Evolutionary conservation across 2,797 vertebrate genomes (phyloP), one percentile per base, ranked within the genome.

Genomic region (Gallinago solitaria): DNA sequence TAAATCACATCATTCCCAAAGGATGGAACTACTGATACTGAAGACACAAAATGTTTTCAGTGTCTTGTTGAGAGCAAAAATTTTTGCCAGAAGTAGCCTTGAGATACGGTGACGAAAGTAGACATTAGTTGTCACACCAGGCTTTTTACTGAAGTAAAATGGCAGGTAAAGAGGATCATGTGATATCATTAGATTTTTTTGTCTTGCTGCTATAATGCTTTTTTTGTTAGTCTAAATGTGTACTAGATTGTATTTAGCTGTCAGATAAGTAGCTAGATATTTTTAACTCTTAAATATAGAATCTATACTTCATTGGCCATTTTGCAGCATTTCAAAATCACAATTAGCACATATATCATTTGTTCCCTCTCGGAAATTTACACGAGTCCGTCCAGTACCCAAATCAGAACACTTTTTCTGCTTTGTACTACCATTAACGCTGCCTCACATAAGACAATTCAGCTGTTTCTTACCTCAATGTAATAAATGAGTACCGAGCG

Each of bases 101-200:
- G 43, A 71, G 27, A 47, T 10, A 25, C 3, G 5, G 5, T 51
- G 8, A 12, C 60, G 45, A 73, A 88, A 61, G 24, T 17, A 64
- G 17, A 27, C 28, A 60, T 57, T 48, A 5, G 4, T 24, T 79
- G 54, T 83, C 0, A 0, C 47, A 60, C 12, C 41, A 47, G 27
- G n/a, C 35, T 45, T 78, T 91, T 85, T 39, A 45, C 47, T 81
- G 17, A 51, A 81, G 12, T 28, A 35, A 68, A 64, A 37, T 47
- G 13, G 6, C 16, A 73, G 61, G 37, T 63, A 8, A 78, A 56
- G 35, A 54, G 21, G 5, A 87, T 39, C 2, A 3, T 68, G 23
- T 82, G 16, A 43, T 63, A 88, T 24, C 28, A 27, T 64, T n/a
- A 60, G 15, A 6, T 43, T 65, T 81, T 81, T 82, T 33, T 56